phyloP scores from a whole-genome alignment of 53 echinoderm and acorn worm species.

The Arbacia lixula region DNA sequence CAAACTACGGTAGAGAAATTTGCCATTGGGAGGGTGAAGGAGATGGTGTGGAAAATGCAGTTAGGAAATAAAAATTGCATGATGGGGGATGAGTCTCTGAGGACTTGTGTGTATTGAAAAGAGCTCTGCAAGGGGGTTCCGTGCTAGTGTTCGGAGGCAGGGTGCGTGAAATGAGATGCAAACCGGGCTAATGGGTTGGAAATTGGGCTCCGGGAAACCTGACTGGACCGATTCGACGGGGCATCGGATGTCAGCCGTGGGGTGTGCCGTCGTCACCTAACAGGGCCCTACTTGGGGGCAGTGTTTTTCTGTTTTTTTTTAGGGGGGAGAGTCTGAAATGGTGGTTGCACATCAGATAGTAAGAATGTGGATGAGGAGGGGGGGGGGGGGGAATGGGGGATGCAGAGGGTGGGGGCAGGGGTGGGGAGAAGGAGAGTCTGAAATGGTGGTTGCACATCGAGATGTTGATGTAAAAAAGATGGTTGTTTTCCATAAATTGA shows the following conservation, averaged over 20 bases:
- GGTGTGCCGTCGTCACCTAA: neutral
- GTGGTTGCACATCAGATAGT: neutral
- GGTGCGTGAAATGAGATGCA: conserved; percentile 35
- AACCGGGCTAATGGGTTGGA: conserved; percentile 30
- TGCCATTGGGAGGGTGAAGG: too few relatives aligned
- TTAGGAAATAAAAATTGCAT: neutral
- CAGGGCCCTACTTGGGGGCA: too few relatives aligned
- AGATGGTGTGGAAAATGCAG: neutral
- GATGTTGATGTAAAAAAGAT: too few relatives aligned
- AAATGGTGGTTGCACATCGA: too few relatives aligned
- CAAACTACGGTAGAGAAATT: too few relatives aligned
- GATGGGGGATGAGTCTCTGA: neutral
- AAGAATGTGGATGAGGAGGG: neutral
- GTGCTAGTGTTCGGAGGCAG: neutral
- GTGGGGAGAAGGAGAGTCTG: neutral
- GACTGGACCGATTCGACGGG: conserved; percentile 3
- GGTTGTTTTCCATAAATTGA: too few relatives aligned
- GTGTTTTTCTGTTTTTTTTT: too few relatives aligned
- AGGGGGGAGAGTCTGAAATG: neutral
- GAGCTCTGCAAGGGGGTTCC: neutral
- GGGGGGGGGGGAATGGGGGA: neutral
- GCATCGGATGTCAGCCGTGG: neutral
- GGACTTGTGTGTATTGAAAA: conserved; percentile 17
- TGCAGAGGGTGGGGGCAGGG: neutral
- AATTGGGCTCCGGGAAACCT: conserved; percentile 5